Evolutionary conservation across 2,888 invertebrate species (phyloP), one percentile per base, ranked within the genome.

Genomic region (Polylopha cassiicola): DNA sequence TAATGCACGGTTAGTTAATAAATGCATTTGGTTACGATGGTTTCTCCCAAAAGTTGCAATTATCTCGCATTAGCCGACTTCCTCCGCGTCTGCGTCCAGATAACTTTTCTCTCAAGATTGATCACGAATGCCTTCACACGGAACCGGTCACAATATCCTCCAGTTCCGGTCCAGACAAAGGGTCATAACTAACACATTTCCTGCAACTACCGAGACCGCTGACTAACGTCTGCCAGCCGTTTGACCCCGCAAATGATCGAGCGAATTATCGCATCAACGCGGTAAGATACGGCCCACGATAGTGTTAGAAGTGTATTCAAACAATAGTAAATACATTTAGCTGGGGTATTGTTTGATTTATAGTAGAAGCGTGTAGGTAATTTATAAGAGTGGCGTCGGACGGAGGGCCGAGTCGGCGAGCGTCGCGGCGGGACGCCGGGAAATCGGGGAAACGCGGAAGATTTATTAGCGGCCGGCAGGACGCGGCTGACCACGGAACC

Each of bases 271-370:
- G 65, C 62, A 61, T 61, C 58, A 53, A 46, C 54, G 55, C 54
- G 58, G 53, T 49, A 47, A 50, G 55, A 58, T 56, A 58, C 58
- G 55, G 61, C 58, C 60, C 59, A 57, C 57, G 57, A 61, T 60
- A 61, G 66, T 67, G 66, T 68, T 59, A 64, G 65, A 73, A 71
- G 75, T 75, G 75, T 73, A 71, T 74, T 77, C 77, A 72, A 81
- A 84, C 81, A 82, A 82, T 82, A 77, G 79, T 80, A 78, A 82
- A 79, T 74, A 78, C 81, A 84, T 81, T 84, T 80, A 79, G 76
- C 68, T 61, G 56, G 65, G 64, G 68, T 73, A 73, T 80, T 76
- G 75, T 78, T 72, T 80, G 82, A 84, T 85, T 84, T 82, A 85
- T 82, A 64, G 78, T 67, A 64, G 68, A 78, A 79, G 78, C 78